Percentiles rank a stretch among this genome's conserved stretches.
Conservation (phyloP, 2,113 vertebrate species). For the Dicaeum eximium region DNA sequence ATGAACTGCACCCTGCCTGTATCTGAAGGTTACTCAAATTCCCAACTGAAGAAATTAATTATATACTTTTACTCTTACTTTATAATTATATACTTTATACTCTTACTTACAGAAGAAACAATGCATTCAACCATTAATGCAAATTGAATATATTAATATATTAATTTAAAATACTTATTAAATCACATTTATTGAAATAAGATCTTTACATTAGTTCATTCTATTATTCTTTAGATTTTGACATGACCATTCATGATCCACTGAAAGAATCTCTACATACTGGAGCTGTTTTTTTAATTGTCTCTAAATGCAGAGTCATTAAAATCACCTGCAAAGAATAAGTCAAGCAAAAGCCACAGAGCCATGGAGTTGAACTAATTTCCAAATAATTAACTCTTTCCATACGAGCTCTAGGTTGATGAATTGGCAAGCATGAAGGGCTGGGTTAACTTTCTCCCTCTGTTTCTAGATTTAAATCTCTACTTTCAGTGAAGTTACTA, state of each 20-base stretch:
- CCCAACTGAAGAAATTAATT: neutral
- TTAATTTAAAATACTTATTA: neutral
- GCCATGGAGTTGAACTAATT: neutral
- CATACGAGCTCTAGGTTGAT: neutral
- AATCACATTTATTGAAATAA: neutral
- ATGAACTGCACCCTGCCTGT: neutral
- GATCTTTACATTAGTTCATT: neutral
- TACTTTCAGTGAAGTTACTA: neutral
- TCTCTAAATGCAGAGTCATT: neutral
- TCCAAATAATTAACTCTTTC: neutral
- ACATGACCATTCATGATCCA: neutral
- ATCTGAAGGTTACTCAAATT: neutral
- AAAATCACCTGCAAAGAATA: neutral
- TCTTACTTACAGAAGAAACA: neutral
- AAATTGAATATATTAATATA: neutral
- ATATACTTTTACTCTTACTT: no score
- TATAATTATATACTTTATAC: neutral
- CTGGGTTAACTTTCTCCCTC: neutral
- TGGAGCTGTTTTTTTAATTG: neutral
- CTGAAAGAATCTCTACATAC: neutral
- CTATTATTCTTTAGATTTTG: neutral
- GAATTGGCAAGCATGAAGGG: neutral
- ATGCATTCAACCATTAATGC: neutral
- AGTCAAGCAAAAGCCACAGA: neutral
- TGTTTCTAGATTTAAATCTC: neutral